Evolutionary conservation across 1,140 invertebrate species (phyloP), one percentile per base, ranked within the genome.

Genomic region (Zaprionus lachaisei): DNA sequence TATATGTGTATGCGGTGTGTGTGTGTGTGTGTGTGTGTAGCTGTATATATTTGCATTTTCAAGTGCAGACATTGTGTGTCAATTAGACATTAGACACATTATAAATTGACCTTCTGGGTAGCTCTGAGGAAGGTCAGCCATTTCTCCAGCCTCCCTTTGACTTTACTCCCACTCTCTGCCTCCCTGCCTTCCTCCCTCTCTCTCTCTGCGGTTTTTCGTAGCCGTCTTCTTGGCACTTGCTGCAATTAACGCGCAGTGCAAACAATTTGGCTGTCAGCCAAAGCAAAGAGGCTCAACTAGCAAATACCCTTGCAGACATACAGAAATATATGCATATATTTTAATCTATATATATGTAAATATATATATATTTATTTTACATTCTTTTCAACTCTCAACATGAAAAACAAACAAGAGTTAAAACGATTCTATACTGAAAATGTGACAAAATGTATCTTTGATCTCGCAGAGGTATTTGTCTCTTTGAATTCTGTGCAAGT

Each of bases 11-110:
- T 22, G 11, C 12, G 4, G 15, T 38, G 1, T 44, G 11, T 34
- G 4, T 34, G 56, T 1, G 11, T 1, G 26, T 26, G 49, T n/a
- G 49, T 44, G 22, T 34, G 37, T 54, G 22, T 15, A n/a, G n/a
- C n/a, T n/a, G n/a, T n/a, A n/a, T n/a, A n/a, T n/a, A 24, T 64
- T 64, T 67, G 49, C 60, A 58, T 63, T 75, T 70, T 71, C 72
- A 75, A 75, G 72, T 75, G 72, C 72, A 70, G 72, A 70, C 67
- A 71, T 61, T 87, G 78, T 71, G 77, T 83, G 77, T 85, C 83
- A 83, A 86, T 86, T 86, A 75, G 72, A 80, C 51, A 68, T 64
- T 55, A 71, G 68, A 65, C 51, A 74, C 66, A 63, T 64, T 60
- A 68, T 63, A 73, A 77, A 87, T 80, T 64, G 60, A 62, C 69